Evolutionary conservation across 1,140 invertebrate species (phyloP).

Genomic region (Chironomus tepperi): DNA sequence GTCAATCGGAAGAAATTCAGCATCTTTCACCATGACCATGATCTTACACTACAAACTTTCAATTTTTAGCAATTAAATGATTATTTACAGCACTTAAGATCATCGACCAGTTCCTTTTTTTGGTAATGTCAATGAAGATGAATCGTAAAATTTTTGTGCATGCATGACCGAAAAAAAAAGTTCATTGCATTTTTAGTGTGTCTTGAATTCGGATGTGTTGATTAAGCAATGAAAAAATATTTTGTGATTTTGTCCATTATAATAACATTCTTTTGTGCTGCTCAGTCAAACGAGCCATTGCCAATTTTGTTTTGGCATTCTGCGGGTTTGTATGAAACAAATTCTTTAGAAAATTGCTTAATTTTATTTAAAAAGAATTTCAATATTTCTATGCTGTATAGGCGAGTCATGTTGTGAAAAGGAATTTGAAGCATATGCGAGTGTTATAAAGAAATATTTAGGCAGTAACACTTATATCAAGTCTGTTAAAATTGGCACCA

Average conservation of each 20-base stretch:
- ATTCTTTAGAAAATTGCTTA: background rate
- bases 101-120: no score
- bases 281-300: background rate
- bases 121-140: no score
- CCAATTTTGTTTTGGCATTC: slow-evolving; percentile 12
- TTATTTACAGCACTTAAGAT: no score
- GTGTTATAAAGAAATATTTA: background rate
- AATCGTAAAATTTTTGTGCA: background rate
- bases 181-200: background rate
- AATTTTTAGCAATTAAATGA: no score
- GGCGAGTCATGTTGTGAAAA: background rate
- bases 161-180: background rate
- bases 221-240: background rate
- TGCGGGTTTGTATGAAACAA: background rate
- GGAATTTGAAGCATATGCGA: background rate
- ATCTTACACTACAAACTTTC: no score
- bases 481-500: background rate
- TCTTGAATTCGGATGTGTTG: background rate
- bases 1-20: no score
- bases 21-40: no score
- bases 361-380: background rate
- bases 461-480: background rate
- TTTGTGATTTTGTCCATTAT: background rate
- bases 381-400: background rate
- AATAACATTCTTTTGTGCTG: background rate